Conservation (phyloP, 2,113 vertebrate genomes). For the Crypturellus undulatus region DNA sequence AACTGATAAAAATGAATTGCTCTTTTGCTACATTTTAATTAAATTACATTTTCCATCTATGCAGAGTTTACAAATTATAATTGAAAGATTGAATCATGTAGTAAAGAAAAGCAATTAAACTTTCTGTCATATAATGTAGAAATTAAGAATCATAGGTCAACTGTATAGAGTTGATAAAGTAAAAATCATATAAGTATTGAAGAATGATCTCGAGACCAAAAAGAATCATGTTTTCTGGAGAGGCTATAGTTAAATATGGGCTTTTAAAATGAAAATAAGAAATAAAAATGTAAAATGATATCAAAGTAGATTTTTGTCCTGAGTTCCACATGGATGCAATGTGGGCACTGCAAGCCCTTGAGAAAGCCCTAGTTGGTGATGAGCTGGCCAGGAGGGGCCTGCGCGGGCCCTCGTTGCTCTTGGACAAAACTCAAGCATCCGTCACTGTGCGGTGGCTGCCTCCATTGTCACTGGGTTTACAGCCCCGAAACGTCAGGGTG, state of each 20-base stretch:
- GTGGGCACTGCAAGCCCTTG: constrained; percentile 35
- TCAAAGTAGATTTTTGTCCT: background rate
- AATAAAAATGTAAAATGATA: background rate
- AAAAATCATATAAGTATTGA: background rate
- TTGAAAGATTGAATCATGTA: background rate
- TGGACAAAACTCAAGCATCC: constrained; percentile 35
- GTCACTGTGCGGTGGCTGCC: background rate
- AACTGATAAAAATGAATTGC: background rate
- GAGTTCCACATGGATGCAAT: constrained; percentile 57
- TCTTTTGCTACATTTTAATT: constrained; percentile 9
- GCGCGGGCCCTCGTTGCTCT: background rate
- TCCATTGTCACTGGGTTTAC: background rate
- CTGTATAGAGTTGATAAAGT: background rate
- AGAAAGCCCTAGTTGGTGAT: constrained; percentile 51
- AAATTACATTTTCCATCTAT: background rate
- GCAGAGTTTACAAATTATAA: background rate
- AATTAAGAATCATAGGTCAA: background rate
- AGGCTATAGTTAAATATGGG: background rate
- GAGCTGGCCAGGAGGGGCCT: constrained; percentile 46
- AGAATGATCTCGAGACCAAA: background rate
- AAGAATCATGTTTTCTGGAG: background rate
- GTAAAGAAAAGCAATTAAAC: constrained; percentile 1
- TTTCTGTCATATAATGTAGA: background rate
- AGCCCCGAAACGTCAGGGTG: fast-evolving
- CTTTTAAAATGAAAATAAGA: background rate